Evolutionary conservation across 2,113 vertebrate species (phyloP).

Genomic region (Pygoscelis adeliae): DNA sequence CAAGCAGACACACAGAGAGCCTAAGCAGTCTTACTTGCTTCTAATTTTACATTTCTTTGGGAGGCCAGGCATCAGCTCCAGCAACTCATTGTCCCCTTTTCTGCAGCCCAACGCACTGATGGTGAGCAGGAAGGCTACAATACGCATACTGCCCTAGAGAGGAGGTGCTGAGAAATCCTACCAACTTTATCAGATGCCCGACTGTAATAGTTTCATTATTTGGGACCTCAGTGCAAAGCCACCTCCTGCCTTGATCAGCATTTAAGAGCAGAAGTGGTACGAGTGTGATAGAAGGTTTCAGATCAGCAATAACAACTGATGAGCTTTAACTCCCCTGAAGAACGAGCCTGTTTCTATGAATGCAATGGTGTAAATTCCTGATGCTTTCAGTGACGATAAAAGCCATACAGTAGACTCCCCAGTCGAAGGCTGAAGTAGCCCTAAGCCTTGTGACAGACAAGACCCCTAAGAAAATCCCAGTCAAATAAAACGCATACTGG

Average conservation of each 20-base stretch:
- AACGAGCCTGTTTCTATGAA: not conserved
- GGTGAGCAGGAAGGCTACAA: not conserved
- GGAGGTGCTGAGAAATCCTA: not conserved
- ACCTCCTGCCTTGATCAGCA: not conserved
- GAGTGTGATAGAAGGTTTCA: not conserved
- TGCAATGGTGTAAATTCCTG: not conserved
- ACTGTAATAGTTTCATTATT: not conserved
- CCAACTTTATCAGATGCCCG: not conserved
- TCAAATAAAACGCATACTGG: not conserved
- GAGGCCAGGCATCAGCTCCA: not conserved
- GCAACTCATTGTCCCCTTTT: not conserved
- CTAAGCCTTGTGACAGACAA: not conserved
- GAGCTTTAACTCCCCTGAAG: not conserved
- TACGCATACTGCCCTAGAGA: not conserved
- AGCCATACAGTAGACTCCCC: not conserved
- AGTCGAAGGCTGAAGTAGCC: not conserved
- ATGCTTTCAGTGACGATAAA: not conserved
- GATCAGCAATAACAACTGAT: not conserved
- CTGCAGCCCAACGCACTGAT: accelerated
- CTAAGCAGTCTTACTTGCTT: not conserved
- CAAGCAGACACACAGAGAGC: not conserved
- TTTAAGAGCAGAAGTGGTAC: not conserved
- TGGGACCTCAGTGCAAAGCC: not conserved
- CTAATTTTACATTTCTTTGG: not conserved
- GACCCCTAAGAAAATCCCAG: not conserved